Evolutionary conservation across 2,113 vertebrate species (phyloP).

Genomic region (Tetraodon nigroviridis): DNA sequence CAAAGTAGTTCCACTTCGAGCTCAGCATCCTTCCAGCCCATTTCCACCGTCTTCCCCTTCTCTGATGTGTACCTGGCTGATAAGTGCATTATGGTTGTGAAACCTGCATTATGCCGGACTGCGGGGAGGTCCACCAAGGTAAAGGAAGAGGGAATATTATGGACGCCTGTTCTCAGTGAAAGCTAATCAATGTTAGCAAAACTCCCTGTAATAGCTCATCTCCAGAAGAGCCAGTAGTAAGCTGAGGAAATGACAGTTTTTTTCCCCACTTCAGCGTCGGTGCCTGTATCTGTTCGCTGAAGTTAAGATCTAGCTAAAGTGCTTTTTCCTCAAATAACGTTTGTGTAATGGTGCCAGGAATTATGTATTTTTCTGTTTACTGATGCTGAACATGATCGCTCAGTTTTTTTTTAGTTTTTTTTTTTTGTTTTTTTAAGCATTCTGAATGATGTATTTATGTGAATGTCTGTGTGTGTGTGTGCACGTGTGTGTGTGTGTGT

Average conservation of each 20-base stretch:
- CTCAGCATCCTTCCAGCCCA: constrained; percentile 34
- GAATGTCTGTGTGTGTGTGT: constrained; percentile 1
- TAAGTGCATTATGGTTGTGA: constrained; percentile 42
- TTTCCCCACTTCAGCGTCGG: constrained; percentile 28
- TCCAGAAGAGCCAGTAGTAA: constrained; percentile 47
- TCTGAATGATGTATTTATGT: constrained; percentile 6
- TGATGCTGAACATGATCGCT: constrained; percentile 7
- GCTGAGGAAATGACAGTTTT: constrained; percentile 49
- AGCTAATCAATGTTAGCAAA: constrained; percentile 67
- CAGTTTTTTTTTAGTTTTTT: constrained; percentile 1
- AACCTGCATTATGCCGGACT: constrained; percentile 16
- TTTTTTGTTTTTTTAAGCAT: constrained; percentile 13
- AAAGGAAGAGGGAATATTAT: constrained; percentile 42
- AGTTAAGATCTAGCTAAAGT: neutral
- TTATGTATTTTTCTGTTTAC: constrained; percentile 15
- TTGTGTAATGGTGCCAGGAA: neutral
- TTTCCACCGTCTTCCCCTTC: constrained; percentile 38
- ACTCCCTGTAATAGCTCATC: constrained; percentile 44
- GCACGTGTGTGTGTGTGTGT: neutral
- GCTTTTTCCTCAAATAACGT: constrained; percentile 3
- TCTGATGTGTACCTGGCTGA: constrained; percentile 54
- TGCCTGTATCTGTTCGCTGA: constrained; percentile 16
- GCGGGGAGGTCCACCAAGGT: constrained; percentile 28
- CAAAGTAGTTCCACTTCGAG: constrained; percentile 28
- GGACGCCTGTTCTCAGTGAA: constrained; percentile 57